These are phyloP conservation scores for Agonopterix alstromeriana DNA, from an alignment of 2,888 invertebrate genomes.

Conservation along the genomic window DNA sequence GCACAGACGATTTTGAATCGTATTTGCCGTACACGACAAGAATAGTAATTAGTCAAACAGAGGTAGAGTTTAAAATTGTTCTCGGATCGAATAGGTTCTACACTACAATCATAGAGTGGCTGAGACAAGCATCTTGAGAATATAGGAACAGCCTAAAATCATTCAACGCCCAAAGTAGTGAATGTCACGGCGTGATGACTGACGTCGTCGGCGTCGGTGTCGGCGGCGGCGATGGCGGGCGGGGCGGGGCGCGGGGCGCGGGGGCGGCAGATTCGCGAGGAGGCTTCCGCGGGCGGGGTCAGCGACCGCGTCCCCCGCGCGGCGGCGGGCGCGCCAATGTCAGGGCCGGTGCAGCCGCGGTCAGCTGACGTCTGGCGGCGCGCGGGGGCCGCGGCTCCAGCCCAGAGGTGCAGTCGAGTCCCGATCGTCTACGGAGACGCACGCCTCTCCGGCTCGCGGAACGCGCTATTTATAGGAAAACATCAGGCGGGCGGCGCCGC, in stretches of 20 bases:
- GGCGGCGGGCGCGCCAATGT: slow-evolving; percentile 71
- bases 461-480: slow-evolving; percentile 54
- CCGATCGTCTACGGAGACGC: slow-evolving; percentile 48
- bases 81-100: no score
- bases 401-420: slow-evolving; percentile 62
- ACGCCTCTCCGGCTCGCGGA: slow-evolving; percentile 38
- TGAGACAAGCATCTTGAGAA: no score
- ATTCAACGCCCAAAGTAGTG: slow-evolving; percentile 28
- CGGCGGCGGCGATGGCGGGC: slow-evolving; percentile 12
- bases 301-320: slow-evolving; percentile 45
- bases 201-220: slow-evolving; percentile 13
- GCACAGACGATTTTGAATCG: slow-evolving; percentile 4
- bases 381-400: slow-evolving; percentile 55
- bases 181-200: slow-evolving; percentile 38
- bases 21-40: neutral
- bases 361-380: slow-evolving; percentile 76
- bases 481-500: slow-evolving; percentile 68
- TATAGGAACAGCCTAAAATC: no score
- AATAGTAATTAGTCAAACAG: neutral
- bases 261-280: slow-evolving; percentile 16
- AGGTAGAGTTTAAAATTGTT: no score
- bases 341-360: slow-evolving; percentile 75
- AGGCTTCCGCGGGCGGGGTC: slow-evolving; percentile 24
- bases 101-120: no score
- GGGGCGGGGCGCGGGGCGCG: slow-evolving; percentile 12